Conservation (phyloP, 2,113 vertebrate species). For the Osmerus mordax region DNA sequence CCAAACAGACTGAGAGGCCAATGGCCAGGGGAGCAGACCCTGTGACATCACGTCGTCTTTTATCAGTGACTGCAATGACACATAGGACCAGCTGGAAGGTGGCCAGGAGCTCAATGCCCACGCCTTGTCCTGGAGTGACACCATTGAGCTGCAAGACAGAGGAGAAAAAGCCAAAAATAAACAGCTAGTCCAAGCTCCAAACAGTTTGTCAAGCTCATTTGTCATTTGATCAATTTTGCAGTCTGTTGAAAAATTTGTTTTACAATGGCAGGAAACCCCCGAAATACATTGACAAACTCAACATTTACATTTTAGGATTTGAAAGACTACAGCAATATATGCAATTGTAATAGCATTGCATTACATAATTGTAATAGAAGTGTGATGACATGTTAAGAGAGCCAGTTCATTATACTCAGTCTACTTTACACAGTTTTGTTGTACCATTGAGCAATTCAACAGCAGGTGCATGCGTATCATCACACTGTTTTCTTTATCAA, state of each 20-base stretch:
- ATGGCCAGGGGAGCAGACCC: slow-evolving; percentile 92
- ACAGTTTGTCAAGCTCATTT: slow-evolving; percentile 31
- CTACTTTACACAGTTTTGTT: too few species aligned
- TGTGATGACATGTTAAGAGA: too few species aligned
- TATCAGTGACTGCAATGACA: slow-evolving; percentile 91
- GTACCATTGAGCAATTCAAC: background rate
- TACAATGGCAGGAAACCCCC: too few species aligned
- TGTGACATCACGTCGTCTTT: slow-evolving; percentile 82
- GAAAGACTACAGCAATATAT: too few species aligned
- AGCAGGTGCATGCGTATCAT: slow-evolving; percentile 1
- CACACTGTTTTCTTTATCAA: slow-evolving; percentile 26
- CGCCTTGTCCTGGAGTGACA: slow-evolving; percentile 82
- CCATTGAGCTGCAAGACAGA: slow-evolving; percentile 54
- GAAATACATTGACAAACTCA: too few species aligned
- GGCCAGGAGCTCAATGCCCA: slow-evolving; percentile 89
- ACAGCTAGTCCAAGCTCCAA: slow-evolving; percentile 7
- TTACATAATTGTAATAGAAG: too few species aligned
- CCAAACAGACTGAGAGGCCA: slow-evolving; percentile 88
- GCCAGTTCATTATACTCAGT: too few species aligned
- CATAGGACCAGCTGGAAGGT: slow-evolving; percentile 96
- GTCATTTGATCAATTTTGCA: background rate
- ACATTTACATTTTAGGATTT: too few species aligned
- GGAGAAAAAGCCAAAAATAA: too few species aligned
- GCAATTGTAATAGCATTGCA: too few species aligned
- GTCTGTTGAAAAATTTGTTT: too few species aligned